These are phyloP conservation scores for Haemorhous mexicanus DNA, from an alignment of 2,113 vertebrate genomes.

Conservation along the genomic window DNA sequence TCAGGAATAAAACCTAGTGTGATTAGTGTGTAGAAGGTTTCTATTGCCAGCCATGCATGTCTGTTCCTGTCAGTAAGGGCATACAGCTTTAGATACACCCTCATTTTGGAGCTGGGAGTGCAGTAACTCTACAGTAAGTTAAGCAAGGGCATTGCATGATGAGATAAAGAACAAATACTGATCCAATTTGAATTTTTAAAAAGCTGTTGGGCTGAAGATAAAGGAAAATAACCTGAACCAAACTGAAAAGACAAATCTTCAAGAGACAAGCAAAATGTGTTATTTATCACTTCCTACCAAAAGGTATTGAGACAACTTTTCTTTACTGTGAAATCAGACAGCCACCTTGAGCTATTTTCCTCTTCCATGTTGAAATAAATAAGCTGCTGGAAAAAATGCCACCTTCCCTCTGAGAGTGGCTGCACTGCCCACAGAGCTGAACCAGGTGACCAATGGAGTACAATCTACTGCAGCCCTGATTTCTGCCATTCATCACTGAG, in stretches of 20 bases:
- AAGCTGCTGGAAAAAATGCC: not conserved
- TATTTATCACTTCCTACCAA: not conserved
- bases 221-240: not conserved
- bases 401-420: not conserved
- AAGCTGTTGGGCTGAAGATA: not conserved
- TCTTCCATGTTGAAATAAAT: not conserved
- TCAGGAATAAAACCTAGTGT: not conserved
- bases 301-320: not conserved
- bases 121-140: not conserved
- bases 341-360: not conserved
- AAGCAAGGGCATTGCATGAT: not conserved
- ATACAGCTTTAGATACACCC: not conserved
- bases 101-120: not conserved
- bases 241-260: not conserved
- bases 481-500: not conserved
- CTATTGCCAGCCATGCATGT: not conserved
- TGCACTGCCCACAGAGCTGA: not conserved
- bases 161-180: not conserved
- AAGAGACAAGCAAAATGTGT: not conserved
- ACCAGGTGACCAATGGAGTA: not conserved
- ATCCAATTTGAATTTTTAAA: not conserved
- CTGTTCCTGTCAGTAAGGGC: not conserved
- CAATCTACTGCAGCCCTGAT: not conserved
- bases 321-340: not conserved
- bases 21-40: not conserved